Conservation (phyloP, 2,888 invertebrate genomes). For the Seira musarum region DNA sequence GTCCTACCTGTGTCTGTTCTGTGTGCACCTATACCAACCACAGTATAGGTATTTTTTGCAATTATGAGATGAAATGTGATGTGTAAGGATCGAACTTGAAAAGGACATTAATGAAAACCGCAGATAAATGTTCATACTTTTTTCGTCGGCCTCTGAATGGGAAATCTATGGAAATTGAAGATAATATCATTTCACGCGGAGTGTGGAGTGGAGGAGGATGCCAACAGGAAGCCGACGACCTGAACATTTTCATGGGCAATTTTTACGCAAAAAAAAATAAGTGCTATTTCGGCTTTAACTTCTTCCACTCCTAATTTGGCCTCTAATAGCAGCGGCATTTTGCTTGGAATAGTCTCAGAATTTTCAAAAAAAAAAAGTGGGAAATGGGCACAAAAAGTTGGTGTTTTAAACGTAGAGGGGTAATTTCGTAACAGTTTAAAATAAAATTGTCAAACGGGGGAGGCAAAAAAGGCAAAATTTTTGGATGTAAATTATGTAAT, state of each 20-base stretch:
- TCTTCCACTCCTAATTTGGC: not conserved
- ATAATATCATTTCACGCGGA: not conserved
- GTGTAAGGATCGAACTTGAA: too few relatives aligned
- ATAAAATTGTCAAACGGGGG: too few relatives aligned
- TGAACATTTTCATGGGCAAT: not conserved
- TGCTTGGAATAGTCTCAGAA: too few relatives aligned
- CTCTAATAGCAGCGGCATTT: too few relatives aligned
- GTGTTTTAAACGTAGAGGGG: too few relatives aligned
- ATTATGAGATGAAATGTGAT: not conserved
- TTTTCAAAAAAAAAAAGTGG: too few relatives aligned
- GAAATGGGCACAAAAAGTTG: too few relatives aligned
- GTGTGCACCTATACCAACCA: not conserved
- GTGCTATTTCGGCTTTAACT: not conserved
- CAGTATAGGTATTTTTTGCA: not conserved
- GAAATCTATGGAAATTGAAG: not conserved
- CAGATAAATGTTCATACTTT: not conserved
- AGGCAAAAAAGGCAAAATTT: too few relatives aligned
- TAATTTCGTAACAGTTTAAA: too few relatives aligned
- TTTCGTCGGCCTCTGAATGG: not conserved
- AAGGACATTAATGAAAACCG: not conserved
- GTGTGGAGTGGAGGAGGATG: too few relatives aligned
- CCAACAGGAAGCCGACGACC: not conserved
- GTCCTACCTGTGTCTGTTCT: not conserved
- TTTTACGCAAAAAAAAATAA: not conserved
- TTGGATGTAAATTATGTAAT: too few relatives aligned